phyloP scores from a whole-genome alignment of 2,888 invertebrate genomes.

The Sesamia inferens region DNA sequence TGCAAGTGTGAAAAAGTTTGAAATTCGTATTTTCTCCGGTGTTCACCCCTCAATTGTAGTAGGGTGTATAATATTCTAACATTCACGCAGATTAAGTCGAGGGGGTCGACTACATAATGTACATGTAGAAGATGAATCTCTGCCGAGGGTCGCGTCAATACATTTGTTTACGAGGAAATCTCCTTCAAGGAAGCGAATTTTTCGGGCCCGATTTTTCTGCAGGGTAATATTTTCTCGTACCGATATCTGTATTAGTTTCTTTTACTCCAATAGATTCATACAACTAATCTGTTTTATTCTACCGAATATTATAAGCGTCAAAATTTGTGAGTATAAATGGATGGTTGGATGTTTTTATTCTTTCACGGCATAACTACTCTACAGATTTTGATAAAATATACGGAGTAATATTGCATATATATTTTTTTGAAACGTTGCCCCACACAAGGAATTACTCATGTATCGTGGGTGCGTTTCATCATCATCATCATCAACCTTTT shows the following conservation, averaged over 20 bases:
- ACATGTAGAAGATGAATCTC: slow-evolving; percentile 56
- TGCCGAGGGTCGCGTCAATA: slow-evolving; percentile 54
- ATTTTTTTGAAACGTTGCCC: no score
- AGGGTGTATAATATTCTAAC: slow-evolving; percentile 60
- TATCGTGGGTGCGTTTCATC: no score
- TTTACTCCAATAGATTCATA: slow-evolving; percentile 8
- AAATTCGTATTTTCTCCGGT: slow-evolving; percentile 30
- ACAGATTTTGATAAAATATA: no score
- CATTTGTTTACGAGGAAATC: slow-evolving; percentile 47
- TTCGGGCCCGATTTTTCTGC: slow-evolving; percentile 26
- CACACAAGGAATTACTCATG: no score
- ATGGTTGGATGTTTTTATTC: no score
- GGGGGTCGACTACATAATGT: slow-evolving; percentile 52
- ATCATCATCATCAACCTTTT: no score
- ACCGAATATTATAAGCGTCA: no score
- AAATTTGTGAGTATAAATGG: no score
- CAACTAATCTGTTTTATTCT: background rate
- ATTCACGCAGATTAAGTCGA: slow-evolving; percentile 58
- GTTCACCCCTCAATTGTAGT: slow-evolving; percentile 47
- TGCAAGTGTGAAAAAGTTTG: slow-evolving; percentile 48
- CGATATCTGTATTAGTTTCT: slow-evolving; percentile 8
- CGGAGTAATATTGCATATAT: no score
- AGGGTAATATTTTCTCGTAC: slow-evolving; percentile 26
- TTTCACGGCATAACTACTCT: no score
- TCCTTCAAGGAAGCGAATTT: slow-evolving; percentile 29